Percentiles rank a stretch among this genome's conserved stretches.
These are phyloP conservation scores for Vollenhovia emeryi DNA, from an alignment of 1,140 invertebrate species.

Conservation along the genomic window DNA sequence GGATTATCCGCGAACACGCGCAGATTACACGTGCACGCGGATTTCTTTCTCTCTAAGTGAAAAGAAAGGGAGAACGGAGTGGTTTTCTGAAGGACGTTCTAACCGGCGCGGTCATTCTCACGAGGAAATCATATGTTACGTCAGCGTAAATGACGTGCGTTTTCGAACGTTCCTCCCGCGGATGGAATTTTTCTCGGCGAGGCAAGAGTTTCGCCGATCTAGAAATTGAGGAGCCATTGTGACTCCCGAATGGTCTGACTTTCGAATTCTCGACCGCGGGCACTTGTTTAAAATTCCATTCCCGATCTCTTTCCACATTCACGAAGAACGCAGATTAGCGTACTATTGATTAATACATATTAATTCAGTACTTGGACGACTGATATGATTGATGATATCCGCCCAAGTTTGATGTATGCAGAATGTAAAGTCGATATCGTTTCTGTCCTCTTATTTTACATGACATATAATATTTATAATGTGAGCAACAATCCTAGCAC, in stretches of 20 bases:
- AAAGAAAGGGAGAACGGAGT: constrained; percentile 30
- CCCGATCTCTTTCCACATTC: neutral
- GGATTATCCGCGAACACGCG: neutral
- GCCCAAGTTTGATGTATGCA: neutral
- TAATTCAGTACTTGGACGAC: neutral
- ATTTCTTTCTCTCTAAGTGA: constrained; percentile 11
- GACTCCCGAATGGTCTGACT: neutral
- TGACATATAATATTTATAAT: no score
- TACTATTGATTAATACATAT: neutral
- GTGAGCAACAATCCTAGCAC: no score
- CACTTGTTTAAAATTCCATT: neutral
- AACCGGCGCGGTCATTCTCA: constrained; percentile 16
- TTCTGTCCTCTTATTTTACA: neutral
- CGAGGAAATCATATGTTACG: constrained; percentile 28
- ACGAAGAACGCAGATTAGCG: neutral
- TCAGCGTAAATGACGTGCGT: constrained; percentile 1
- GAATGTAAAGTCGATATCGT: neutral
- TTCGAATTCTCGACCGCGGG: neutral
- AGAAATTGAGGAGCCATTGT: neutral
- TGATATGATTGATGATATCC: neutral
- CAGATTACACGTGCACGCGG: neutral
- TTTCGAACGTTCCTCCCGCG: constrained; percentile 7
- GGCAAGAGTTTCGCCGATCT: neutral
- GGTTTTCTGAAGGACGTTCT: constrained; percentile 25
- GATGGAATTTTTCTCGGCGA: neutral